These are phyloP conservation scores for Lepidochitona cinerea DNA, from an alignment of 2,888 invertebrate species.

Conservation along the genomic window DNA sequence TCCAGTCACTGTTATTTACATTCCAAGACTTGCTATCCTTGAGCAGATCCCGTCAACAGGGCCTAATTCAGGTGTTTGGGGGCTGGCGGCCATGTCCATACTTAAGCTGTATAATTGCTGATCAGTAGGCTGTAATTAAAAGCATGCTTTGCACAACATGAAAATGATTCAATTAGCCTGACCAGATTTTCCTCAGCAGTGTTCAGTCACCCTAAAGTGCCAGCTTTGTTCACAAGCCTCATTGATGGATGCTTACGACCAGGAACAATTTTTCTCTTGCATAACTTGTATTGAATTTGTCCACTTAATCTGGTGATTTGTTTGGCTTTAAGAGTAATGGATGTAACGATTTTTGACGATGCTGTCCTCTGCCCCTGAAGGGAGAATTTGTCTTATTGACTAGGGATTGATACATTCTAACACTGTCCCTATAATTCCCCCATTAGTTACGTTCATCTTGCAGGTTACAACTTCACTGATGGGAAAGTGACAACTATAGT, in stretches of 20 bases:
- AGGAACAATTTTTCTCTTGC: conserved; percentile 1
- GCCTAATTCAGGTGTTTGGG: conserved; percentile 1
- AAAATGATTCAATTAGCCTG: conserved; percentile 4
- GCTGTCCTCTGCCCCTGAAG: too few relatives aligned
- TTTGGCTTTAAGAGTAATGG: neutral
- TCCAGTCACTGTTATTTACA: neutral
- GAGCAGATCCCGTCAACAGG: neutral
- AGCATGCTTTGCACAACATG: conserved; percentile 3
- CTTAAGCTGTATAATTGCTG: neutral
- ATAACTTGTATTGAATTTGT: conserved; percentile 6
- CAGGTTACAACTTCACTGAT: too few relatives aligned
- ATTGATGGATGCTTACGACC: neutral
- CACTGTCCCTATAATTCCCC: too few relatives aligned
- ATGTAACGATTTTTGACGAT: too few relatives aligned
- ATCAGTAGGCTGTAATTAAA: neutral
- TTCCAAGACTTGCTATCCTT: neutral
- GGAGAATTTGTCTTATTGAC: too few relatives aligned
- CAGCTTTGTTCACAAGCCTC: neutral
- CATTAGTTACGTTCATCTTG: too few relatives aligned
- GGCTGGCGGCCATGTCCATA: conserved; percentile 2
- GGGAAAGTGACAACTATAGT: too few relatives aligned
- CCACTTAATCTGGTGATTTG: conserved; percentile 4
- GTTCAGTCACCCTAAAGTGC: neutral
- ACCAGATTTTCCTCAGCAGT: neutral
- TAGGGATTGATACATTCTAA: too few relatives aligned